Conservation (phyloP, 2,888 invertebrate species). For the Rhopalosiphum nymphaeae region DNA sequence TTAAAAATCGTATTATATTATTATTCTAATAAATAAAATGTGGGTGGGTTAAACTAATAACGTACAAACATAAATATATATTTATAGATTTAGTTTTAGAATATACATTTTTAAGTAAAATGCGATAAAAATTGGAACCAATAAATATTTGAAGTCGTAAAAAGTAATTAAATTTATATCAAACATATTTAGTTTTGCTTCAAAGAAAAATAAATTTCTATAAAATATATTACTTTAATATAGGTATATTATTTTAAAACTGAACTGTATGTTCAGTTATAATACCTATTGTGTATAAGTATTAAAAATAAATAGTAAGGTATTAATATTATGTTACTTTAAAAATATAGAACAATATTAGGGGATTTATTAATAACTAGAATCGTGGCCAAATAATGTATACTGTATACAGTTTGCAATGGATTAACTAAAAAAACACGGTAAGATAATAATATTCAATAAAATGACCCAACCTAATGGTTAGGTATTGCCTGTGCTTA, state of each 20-base stretch:
- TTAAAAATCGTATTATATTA: background rate
- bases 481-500: background rate
- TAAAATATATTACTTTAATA: background rate
- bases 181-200: background rate
- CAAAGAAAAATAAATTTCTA: background rate
- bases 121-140: background rate
- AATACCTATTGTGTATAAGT: no score
- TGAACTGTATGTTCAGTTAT: no score
- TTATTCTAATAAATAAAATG: background rate
- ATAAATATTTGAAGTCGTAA: constrained; percentile 8
- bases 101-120: background rate
- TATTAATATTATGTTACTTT: background rate
- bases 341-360: background rate
- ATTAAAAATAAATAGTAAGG: background rate
- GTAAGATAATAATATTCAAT: background rate
- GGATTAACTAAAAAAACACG: background rate
- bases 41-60: background rate
- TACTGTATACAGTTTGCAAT: background rate
- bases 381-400: background rate
- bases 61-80: constrained; percentile 14
- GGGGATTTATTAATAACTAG: background rate
- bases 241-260: background rate
- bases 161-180: background rate
- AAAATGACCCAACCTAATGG: background rate
- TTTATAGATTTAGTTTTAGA: constrained; percentile 35